Evolutionary conservation across 2,113 vertebrate species (phyloP).

Genomic region (Raja brachyura): DNA sequence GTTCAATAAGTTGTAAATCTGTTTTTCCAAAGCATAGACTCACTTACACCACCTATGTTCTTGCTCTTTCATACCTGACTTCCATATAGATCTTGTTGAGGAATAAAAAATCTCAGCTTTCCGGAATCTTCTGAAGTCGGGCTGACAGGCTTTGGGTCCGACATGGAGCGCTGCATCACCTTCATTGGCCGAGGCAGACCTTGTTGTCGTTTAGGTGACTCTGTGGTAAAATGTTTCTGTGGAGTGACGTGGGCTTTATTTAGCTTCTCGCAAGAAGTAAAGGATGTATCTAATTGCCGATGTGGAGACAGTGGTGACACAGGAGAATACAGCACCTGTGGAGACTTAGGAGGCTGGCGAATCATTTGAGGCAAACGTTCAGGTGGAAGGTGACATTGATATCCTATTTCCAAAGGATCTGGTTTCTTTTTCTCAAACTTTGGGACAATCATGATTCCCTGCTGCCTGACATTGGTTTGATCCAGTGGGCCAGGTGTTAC

Average conservation of each 20-base stretch:
- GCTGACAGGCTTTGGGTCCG: constrained; percentile 95
- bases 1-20: background rate
- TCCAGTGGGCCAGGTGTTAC: constrained; percentile 72
- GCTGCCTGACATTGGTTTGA: constrained; percentile 59
- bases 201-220: constrained; percentile 80
- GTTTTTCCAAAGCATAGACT: background rate
- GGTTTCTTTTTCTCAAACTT: constrained; percentile 92
- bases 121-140: constrained; percentile 85
- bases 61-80: constrained; percentile 75
- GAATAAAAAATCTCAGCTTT: constrained; percentile 86
- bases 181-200: constrained; percentile 89
- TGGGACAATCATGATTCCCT: constrained; percentile 54
- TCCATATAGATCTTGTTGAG: constrained; percentile 72
- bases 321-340: constrained; percentile 93
- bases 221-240: constrained; percentile 84
- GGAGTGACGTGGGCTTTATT: constrained; percentile 95
- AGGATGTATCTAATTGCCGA: constrained; percentile 86
- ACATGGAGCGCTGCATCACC: constrained; percentile 93
- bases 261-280: constrained; percentile 85
- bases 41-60: background rate
- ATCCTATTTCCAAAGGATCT: constrained; percentile 89
- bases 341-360: constrained; percentile 87
- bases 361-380: constrained; percentile 78
- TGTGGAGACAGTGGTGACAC: constrained; percentile 93
- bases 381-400: constrained; percentile 77